Evolutionary conservation across 2,113 vertebrate genomes (phyloP), one percentile per base, ranked within the genome.

Genomic region (Alligator mississippiensis): DNA sequence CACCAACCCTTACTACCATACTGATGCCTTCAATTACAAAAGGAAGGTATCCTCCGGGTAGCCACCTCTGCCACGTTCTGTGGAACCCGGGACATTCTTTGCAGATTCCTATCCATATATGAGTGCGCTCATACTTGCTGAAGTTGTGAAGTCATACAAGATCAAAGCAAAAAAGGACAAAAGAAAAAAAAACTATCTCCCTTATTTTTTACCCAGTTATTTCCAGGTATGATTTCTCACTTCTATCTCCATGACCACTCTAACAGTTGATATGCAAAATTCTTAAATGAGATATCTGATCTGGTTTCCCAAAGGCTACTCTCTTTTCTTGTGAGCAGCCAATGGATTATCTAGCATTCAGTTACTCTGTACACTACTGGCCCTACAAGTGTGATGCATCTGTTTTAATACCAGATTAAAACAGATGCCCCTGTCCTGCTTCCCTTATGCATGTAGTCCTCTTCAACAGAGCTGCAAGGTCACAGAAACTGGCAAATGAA

Each of bases 241-340:
- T 47, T 74, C 14, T 74, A 47, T 14, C 34, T 74, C 84, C 72
- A 11, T 82, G 94, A 63, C 80, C 61, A 13, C 1, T 11, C 25
- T 19, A 87, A 59, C 14, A 38, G 78, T 80, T 22, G 57, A 87
- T 83, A 87, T 87, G 58, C 79, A 85, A 84, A 15, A 34, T 90
- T 80, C 70, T 90, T 84, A 85, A 87, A 62, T 0, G 22, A 85
- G 47, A 77, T 3, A 85, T 34, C 15, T 34, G 64, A 89, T 70
- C 75, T 68, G 84, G 79, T 80, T 85, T 88, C 57, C 81, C 77
- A 85, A 77, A 92, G 68, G 54, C 93, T 80, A 91, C 57, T 83
- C 58, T 62, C 19, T 68, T 81, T 85, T 76, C 62, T 93, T 63
- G 89, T 75, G 38, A 61, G 89, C 62, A 87, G 88, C 86, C 94